Base-by-base conservation (phyloP, 2,888 invertebrate genomes). In the Alloscopus bannaensis region DNA sequence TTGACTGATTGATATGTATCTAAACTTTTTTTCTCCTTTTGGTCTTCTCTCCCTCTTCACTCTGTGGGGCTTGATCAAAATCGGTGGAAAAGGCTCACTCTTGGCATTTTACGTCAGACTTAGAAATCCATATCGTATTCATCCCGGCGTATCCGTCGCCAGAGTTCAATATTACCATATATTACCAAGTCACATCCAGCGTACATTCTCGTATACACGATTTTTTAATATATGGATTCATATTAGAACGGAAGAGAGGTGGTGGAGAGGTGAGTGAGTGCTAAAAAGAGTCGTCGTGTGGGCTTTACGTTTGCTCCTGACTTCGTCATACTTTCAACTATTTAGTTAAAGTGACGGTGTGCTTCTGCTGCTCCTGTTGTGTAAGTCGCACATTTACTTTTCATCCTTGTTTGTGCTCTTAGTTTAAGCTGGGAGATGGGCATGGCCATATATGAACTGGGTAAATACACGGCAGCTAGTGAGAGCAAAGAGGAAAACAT, bases 21-120 rank as follows among this genome's bases (percentile, higher is more conserved):
- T 72, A 22, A 64, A 45, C 45, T 64, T n/a, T n/a, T n/a, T n/a
- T n/a, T n/a, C n/a, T n/a, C n/a, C n/a, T n/a, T n/a, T n/a, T 64
- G 64, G 47, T 64, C 60, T 36, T 40, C n/a, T n/a, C n/a, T n/a
- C n/a, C n/a, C n/a, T n/a, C n/a, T n/a, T 11, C n/a, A 8, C 36
- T 36, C 36, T 6, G 6, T 36, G 13, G 3, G 20, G 50, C 66
- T 66, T 66, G 50, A 66, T 52, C 66, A 66, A 66, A 66, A 66
- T 50, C 52, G 66, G n/a, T n/a, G n/a, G 31, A 52, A 52, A 66
- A 66, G 66, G 50, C 52, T 66, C 65, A 50, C 45, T 55, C 40
- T 45, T 75, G 73, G 73, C 73, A 75, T 75, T 75, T 75, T 73
- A 50, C 52, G 18, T 57, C 28, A n/a, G n/a, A n/a, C n/a, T n/a